phyloP scores from a whole-genome alignment of 1,140 invertebrate genomes.

The Wasmannia auropunctata region DNA sequence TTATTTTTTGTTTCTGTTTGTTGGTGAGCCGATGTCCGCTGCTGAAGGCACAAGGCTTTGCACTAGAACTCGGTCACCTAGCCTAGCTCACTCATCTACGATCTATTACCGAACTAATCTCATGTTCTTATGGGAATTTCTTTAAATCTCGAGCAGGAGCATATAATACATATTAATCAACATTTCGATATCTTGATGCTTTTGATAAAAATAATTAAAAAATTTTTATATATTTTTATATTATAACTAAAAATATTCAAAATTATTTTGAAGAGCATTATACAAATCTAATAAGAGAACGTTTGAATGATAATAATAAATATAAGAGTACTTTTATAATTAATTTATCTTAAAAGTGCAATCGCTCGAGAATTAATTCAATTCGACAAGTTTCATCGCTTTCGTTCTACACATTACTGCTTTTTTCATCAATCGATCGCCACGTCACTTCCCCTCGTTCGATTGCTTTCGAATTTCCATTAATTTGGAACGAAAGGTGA shows the following conservation, averaged over 20 bases:
- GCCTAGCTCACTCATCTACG: constrained; percentile 81
- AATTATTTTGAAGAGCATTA: neutral
- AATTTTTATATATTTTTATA: neutral
- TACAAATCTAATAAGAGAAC: neutral
- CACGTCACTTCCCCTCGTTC: neutral
- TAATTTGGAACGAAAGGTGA: constrained; percentile 27
- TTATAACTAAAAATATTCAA: neutral
- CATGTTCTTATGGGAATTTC: constrained; percentile 64
- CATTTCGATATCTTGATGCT: neutral
- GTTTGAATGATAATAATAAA: constrained; percentile 7
- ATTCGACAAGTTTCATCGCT: constrained; percentile 28
- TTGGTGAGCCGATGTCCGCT: constrained; percentile 85
- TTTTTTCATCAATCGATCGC: constrained; percentile 25
- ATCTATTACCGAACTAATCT: constrained; percentile 75
- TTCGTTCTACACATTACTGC: constrained; percentile 9
- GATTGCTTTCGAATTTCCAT: constrained; percentile 62
- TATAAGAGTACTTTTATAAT: neutral
- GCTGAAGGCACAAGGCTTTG: constrained; percentile 86
- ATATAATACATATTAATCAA: neutral
- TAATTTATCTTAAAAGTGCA: constrained; percentile 6
- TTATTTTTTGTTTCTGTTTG: constrained; percentile 77
- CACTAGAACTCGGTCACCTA: constrained; percentile 86
- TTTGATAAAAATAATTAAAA: neutral
- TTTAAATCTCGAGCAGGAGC: constrained; percentile 39
- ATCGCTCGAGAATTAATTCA: constrained; percentile 38